These are phyloP conservation scores for Crypturellus tataupa DNA, from an alignment of 2,797 vertebrate genomes.

Conservation along the genomic window DNA sequence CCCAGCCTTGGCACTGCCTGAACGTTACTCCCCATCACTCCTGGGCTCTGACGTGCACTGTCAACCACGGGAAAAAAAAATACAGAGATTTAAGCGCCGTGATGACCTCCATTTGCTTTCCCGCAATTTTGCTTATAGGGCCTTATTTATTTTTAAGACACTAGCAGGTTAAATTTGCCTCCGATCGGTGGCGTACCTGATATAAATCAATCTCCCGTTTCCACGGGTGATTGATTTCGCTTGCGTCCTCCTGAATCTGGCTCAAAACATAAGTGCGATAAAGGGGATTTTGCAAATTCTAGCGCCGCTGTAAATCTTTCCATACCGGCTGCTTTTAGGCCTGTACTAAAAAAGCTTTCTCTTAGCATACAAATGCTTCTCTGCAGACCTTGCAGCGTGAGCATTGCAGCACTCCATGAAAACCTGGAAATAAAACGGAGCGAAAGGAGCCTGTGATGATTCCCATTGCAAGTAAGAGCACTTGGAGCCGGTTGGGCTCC, in stretches of 20 bases:
- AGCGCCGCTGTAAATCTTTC: slow-evolving; percentile 32
- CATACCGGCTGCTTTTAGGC: background rate
- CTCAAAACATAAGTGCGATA: background rate
- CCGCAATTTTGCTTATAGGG: background rate
- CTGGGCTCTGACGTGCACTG: background rate
- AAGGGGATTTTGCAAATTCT: background rate
- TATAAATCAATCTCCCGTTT: background rate
- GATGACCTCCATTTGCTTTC: background rate
- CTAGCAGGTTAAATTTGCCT: slow-evolving; percentile 9
- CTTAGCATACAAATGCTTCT: background rate
- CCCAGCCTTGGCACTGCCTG: background rate
- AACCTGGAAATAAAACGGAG: background rate
- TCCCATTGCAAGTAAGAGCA: background rate
- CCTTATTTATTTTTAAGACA: background rate
- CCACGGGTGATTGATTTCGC: background rate
- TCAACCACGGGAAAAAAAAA: background rate
- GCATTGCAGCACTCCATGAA: background rate
- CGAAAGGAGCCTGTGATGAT: background rate
- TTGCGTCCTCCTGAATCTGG: background rate
- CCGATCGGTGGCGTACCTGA: background rate
- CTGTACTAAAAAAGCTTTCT: background rate
- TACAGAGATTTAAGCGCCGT: background rate
- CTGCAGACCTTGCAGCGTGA: background rate
- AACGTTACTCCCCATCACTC: background rate
- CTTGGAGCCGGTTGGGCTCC: background rate